A percentile compares a stretch with the other conserved stretches of the same genome.
phyloP scores from a whole-genome alignment of 2,888 invertebrate genomes.

The Tenthredo scrophulariae region DNA sequence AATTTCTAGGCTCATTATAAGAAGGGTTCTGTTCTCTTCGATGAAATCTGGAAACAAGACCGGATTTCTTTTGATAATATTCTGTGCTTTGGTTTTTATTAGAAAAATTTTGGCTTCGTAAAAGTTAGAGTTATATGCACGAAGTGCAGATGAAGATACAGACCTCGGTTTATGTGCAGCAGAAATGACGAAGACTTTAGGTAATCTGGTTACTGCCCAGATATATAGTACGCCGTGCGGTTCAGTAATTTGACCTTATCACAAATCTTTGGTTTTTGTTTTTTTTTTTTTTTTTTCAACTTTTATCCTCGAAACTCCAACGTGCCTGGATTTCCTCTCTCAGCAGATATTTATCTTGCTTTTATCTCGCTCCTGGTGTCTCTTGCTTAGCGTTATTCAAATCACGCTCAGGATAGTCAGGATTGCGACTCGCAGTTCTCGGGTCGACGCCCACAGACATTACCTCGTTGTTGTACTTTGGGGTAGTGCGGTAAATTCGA shows the following conservation, averaged over 20 bases:
- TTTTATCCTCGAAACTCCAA: not conserved
- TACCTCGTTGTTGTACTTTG: not conserved
- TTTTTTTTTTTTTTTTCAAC: no score
- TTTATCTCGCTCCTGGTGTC: conserved; percentile 15
- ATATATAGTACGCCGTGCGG: not conserved
- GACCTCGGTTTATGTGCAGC: not conserved
- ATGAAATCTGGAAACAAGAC: not conserved
- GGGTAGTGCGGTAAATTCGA: not conserved
- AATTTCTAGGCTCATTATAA: not conserved
- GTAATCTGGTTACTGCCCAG: not conserved
- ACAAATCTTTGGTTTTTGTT: not conserved
- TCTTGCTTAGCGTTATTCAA: conserved; percentile 46
- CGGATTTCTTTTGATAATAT: not conserved
- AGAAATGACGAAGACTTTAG: conserved; percentile 5
- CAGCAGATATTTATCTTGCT: conserved; percentile 42
- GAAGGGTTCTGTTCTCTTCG: not conserved
- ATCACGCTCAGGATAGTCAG: conserved; percentile 43
- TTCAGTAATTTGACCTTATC: conserved; percentile 38
- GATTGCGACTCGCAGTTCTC: conserved; percentile 10
- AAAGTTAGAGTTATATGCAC: not conserved
- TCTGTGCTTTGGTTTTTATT: not conserved
- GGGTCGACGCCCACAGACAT: conserved; percentile 30
- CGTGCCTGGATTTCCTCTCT: conserved; percentile 30
- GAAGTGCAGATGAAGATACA: not conserved
- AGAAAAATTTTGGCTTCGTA: not conserved